These are phyloP conservation scores for Ormyrus nitidulus DNA, from an alignment of 2,888 invertebrate genomes.

Conservation along the genomic window DNA sequence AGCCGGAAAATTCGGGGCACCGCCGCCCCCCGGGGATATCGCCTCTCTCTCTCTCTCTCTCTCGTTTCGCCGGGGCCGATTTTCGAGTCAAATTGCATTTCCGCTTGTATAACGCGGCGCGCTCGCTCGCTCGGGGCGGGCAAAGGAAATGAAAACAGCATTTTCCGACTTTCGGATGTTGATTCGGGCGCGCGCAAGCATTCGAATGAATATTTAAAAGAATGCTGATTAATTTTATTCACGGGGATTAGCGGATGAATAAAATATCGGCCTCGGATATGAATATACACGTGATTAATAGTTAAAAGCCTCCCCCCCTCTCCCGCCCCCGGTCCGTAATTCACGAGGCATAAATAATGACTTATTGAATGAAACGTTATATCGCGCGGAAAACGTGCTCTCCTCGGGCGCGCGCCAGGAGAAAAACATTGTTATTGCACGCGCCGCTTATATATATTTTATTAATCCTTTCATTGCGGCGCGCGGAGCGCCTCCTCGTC, in stretches of 20 bases:
- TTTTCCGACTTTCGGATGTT: slow-evolving; percentile 8
- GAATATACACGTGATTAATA: not conserved
- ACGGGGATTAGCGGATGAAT: slow-evolving; percentile 19
- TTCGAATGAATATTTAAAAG: slow-evolving; percentile 34
- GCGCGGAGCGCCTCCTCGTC: too few relatives aligned
- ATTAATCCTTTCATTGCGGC: too few relatives aligned
- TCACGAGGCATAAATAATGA: too few relatives aligned
- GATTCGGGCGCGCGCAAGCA: not conserved
- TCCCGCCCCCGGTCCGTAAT: too few relatives aligned
- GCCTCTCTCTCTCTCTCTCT: slow-evolving; percentile 9
- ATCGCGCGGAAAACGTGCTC: too few relatives aligned
- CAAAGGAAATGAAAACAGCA: slow-evolving; percentile 1
- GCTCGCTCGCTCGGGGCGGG: not conserved
- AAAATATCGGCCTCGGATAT: not conserved
- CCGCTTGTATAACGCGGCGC: slow-evolving; percentile 15
- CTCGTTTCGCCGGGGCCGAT: slow-evolving; percentile 3
- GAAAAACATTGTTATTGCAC: too few relatives aligned
- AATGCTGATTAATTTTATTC: slow-evolving; percentile 25
- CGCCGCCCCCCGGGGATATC: not conserved
- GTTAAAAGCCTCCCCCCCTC: not conserved
- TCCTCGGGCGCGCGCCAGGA: too few relatives aligned
- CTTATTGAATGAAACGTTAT: too few relatives aligned
- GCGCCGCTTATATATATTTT: too few relatives aligned
- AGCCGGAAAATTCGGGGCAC: not conserved
- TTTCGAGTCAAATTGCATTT: slow-evolving; percentile 4